Percentiles rank a stretch among this genome's conserved stretches.
Conservation (phyloP, 64 coral and sea anemone species). For the Astreopora myriophthalma region DNA sequence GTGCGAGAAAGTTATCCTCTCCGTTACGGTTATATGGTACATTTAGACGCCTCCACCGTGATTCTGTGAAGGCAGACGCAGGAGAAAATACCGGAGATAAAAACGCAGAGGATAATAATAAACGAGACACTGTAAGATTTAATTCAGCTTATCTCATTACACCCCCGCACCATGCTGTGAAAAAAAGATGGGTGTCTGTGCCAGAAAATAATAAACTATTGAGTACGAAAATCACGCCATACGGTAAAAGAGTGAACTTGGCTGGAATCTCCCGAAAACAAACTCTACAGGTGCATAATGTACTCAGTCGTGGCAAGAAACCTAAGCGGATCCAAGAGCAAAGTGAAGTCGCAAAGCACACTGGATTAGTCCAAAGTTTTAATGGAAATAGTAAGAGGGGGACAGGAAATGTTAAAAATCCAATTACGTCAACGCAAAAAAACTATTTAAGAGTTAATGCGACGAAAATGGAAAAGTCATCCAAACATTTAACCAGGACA, state of each 20-base stretch:
- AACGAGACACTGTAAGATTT: background rate
- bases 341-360: background rate
- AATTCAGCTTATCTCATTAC: too few relatives aligned
- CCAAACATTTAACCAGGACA: background rate
- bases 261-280: background rate
- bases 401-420: background rate
- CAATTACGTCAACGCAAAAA: background rate
- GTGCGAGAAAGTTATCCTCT: too few relatives aligned
- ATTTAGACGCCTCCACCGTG: too few relatives aligned
- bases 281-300: background rate
- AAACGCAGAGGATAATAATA: background rate
- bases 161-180: too few relatives aligned
- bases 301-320: background rate
- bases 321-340: too few relatives aligned
- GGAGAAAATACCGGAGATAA: too few relatives aligned
- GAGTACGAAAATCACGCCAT: background rate
- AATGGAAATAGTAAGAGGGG: background rate
- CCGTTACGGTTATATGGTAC: too few relatives aligned
- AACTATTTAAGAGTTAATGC: background rate
- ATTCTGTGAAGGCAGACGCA: too few relatives aligned
- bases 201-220: background rate
- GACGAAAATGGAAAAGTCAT: background rate
- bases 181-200: background rate
- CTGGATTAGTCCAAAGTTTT: background rate
- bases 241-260: background rate